Base-by-base conservation (phyloP, 2,797 vertebrate species). In the Passerculus sandwichensis region DNA sequence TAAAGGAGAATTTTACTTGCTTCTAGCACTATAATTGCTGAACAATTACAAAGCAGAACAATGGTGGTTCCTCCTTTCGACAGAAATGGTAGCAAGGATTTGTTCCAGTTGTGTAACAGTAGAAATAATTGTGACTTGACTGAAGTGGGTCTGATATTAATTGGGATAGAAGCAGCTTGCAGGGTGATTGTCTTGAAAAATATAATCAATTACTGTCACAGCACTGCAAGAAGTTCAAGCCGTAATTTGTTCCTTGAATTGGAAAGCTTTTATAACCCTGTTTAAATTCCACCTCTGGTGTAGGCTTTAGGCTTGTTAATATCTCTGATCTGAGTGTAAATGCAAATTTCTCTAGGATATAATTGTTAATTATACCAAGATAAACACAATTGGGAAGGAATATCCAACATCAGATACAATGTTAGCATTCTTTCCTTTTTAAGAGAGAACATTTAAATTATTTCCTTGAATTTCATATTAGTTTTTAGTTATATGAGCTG, bases 201-300 rank as follows among this genome's bases (percentile, higher is more conserved):
- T 88, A 53, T 66, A 70, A 92, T 94, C 60, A 94, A 38, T 93
- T 93, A 92, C 66, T 93, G 91, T 94, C 88, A 90, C 32, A 56
- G 56, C 56, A 76, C 56, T 45, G 76, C 42, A 47, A 0, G 10
- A 92, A 88, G 59, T 81, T 89, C 70, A 90, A 89, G 59, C 45
- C 3, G 5, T 90, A 90, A 84, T 92, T 92, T 93, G 21, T 96
- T 86, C 44, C 57, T 72, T 70, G 42, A 88, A 88, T 81, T 91
- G 66, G 34, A 96, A 94, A 91, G 54, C 53, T 92, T 84, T 91
- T 80, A 75, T 88, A 86, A 88, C 26, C 51, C 89, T 60, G 84
- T 91, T 91, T 78, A 70, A 84, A 86, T 94, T 91, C 36, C 25
- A 85, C 44, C 73, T 89, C 79, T 86, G 59, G 54, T 84, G 20